Evolutionary conservation across 1,140 invertebrate species (phyloP).

Genomic region (Cyclargus thomasi): DNA sequence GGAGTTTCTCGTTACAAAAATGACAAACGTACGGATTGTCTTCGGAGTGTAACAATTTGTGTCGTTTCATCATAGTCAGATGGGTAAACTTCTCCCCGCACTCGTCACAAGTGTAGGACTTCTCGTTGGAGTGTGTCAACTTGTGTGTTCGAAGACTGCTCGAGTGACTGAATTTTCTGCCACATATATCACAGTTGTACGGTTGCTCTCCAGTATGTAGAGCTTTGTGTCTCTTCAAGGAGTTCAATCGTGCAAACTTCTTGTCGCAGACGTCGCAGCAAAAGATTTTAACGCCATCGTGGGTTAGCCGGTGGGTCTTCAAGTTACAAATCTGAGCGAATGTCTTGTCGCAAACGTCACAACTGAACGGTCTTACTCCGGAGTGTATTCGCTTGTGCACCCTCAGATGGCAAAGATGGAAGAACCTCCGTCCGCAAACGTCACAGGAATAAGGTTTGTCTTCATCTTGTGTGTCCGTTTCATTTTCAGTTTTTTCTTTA

Average conservation of each 20-base stretch:
- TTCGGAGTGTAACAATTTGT: conserved; percentile 4
- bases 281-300: neutral
- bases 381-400: neutral
- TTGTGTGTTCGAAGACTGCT: neutral
- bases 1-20: neutral
- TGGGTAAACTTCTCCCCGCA: neutral
- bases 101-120: neutral
- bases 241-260: neutral
- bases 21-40: conserved; percentile 8
- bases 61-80: neutral
- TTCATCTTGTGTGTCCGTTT: neutral
- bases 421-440: neutral
- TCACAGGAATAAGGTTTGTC: neutral
- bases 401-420: neutral
- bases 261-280: conserved; percentile 4
- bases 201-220: neutral
- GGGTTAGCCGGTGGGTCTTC: neutral
- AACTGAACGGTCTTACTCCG: neutral
- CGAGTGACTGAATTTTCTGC: neutral
- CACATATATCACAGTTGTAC: neutral
- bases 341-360: neutral
- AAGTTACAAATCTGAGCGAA: neutral
- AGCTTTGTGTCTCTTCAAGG: neutral
- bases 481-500: neutral
- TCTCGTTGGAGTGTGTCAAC: neutral